Conservation (phyloP, 2,888 invertebrate genomes). For the Terebella lapidaria region DNA sequence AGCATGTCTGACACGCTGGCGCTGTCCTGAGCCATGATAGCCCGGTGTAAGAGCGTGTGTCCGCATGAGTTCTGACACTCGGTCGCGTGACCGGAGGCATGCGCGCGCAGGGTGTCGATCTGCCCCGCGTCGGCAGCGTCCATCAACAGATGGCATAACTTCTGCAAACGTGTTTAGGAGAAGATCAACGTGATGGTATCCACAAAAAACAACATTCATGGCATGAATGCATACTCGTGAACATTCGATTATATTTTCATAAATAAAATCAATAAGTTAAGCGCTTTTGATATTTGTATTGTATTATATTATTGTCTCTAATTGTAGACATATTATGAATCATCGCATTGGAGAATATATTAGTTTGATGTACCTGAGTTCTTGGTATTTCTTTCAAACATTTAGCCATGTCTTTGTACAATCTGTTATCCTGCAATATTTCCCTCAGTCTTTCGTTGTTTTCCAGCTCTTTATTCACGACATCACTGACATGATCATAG, state of each 20-base stretch:
- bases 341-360: too few species aligned
- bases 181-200: too few species aligned
- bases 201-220: too few species aligned
- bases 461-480: background rate
- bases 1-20: background rate
- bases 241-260: too few species aligned
- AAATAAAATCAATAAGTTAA: too few species aligned
- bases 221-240: too few species aligned
- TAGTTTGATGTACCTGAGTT: constrained; percentile 11
- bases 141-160: too few species aligned
- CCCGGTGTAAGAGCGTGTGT: constrained; percentile 11
- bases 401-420: constrained; percentile 4
- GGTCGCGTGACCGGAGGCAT: background rate
- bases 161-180: too few species aligned
- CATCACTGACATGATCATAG: constrained; percentile 6
- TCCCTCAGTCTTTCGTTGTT: background rate
- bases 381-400: constrained; percentile 7
- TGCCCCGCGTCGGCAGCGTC: constrained; percentile 2
- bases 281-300: too few species aligned
- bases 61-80: constrained; percentile 5
- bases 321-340: too few species aligned
- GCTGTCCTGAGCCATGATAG: constrained; percentile 2
- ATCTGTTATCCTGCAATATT: background rate
- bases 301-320: too few species aligned
- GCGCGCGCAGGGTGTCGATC: background rate